Percentiles rank a stretch among this genome's conserved stretches.
These are phyloP conservation scores for Chelidonichthys spinosus DNA, from an alignment of 2,797 vertebrate genomes.

Conservation along the genomic window DNA sequence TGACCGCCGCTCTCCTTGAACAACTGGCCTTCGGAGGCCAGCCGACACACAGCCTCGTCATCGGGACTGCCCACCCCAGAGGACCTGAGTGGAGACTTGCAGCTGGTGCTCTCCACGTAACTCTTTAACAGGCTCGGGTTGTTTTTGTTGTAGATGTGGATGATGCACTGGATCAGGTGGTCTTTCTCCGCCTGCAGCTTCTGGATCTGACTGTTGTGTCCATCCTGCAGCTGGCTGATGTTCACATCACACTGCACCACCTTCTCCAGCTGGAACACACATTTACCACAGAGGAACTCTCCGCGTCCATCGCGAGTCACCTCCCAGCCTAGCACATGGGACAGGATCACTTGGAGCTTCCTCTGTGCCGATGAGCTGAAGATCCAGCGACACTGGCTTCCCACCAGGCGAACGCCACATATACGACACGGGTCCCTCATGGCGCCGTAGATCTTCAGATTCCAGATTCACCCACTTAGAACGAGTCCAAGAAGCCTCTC, in stretches of 20 bases:
- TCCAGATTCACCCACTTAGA: conserved; percentile 30
- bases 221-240: conserved; percentile 75
- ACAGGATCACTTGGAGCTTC: conserved; percentile 82
- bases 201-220: conserved; percentile 70
- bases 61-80: conserved; percentile 48
- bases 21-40: conserved; percentile 47
- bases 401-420: conserved; percentile 76
- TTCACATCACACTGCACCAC: conserved; percentile 80
- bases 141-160: conserved; percentile 80
- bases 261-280: conserved; percentile 83
- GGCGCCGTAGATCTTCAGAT: conserved; percentile 38
- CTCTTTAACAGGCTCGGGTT: conserved; percentile 56
- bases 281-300: conserved; percentile 86
- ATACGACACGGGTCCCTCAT: conserved; percentile 84
- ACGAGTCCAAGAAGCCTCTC: conserved; percentile 41
- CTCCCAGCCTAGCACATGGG: conserved; percentile 79
- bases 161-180: conserved; percentile 77
- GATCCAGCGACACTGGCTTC: conserved; percentile 85
- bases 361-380: conserved; percentile 78
- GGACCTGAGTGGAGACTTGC: conserved; percentile 43
- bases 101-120: conserved; percentile 15
- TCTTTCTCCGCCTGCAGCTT: conserved; percentile 80
- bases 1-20: conserved; percentile 38
- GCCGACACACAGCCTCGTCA: conserved; percentile 46
- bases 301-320: conserved; percentile 79